These are phyloP conservation scores for Agriopis leucophaearia DNA, from an alignment of 2,888 invertebrate genomes.

Conservation along the genomic window DNA sequence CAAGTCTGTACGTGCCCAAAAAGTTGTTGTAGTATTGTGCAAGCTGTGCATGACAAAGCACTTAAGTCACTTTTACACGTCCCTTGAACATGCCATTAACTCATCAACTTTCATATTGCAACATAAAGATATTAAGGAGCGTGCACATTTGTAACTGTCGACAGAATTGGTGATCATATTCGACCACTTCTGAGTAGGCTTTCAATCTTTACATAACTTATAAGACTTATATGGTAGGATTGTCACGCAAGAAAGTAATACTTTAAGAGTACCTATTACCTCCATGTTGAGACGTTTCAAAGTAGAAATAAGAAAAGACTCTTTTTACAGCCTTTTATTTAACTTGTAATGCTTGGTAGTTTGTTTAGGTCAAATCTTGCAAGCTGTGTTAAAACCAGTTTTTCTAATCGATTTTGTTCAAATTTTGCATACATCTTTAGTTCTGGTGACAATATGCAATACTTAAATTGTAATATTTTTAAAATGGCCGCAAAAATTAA, in stretches of 20 bases:
- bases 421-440: too few species aligned
- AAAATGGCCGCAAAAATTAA: too few species aligned
- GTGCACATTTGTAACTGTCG: conserved; percentile 46
- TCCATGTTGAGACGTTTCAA: background rate
- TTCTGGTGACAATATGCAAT: too few species aligned
- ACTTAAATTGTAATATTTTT: too few species aligned
- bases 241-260: conserved; percentile 17
- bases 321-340: background rate
- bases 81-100: conserved; percentile 22
- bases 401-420: too few species aligned
- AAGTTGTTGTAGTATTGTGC: conserved; percentile 13
- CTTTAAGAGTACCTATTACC: background rate
- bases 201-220: conserved; percentile 43
- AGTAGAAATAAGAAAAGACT: background rate
- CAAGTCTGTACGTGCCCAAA: background rate
- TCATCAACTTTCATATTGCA: conserved; percentile 33
- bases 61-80: conserved; percentile 21
- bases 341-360: too few species aligned
- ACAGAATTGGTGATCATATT: conserved; percentile 46
- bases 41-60: conserved; percentile 8
- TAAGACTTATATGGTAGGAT: conserved; percentile 34
- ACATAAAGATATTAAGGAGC: conserved; percentile 36
- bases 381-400: too few species aligned
- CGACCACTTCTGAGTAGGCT: conserved; percentile 40
- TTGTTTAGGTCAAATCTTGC: background rate